Base-by-base conservation (phyloP, 2,797 vertebrate genomes). In the Triplophysa bombifrons region DNA sequence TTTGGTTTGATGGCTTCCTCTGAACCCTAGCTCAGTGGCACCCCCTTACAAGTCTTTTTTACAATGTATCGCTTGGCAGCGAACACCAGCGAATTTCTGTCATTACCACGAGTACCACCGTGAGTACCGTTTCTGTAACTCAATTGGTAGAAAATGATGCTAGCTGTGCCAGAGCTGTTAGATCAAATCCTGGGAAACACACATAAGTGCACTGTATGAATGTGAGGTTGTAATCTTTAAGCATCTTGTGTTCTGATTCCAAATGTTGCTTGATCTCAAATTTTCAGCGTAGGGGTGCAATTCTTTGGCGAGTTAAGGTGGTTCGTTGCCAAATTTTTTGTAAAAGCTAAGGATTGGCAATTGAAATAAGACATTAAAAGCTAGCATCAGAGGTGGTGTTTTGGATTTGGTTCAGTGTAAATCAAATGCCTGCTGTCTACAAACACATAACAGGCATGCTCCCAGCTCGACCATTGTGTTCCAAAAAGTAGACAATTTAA, bases 351-450 rank as follows among this genome's bases (percentile, higher is more conserved):
- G 56, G 25, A 27, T 9, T 16, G 16, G 60, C 27, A 63, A 8
- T 14, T 12, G 14, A 30, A 63, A 63, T 19, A 34, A 27, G 60
- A 34, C 27, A 63, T 63, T 34, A 19, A 30, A 63, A 63, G 16
- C 27, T 30, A 34, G 60, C 17, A 34, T 63, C 27, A 34, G 60
- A 34, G 60, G 27, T 17, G 27, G 56, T 12, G 7, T 9, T 63
- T 63, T 63, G 60, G 60, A 63, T 63, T 30, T 63, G 1, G 60
- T 63, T 63, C 25, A 63, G 27, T 30, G 60, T 63, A 63, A 63
- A 63, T 63, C 27, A 63, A 63, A 63, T 63, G 27, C 27, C 60
- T 34, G 27, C 27, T 63, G 27, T 63, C 14, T 34, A 63, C 27
- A 30, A 63, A 34, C 25, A 10, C 27, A 63, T 30, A 5, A 63